Evolutionary conservation across 2,888 invertebrate species (phyloP), one percentile per base, ranked within the genome.

Genomic region (Julus scandinavius): DNA sequence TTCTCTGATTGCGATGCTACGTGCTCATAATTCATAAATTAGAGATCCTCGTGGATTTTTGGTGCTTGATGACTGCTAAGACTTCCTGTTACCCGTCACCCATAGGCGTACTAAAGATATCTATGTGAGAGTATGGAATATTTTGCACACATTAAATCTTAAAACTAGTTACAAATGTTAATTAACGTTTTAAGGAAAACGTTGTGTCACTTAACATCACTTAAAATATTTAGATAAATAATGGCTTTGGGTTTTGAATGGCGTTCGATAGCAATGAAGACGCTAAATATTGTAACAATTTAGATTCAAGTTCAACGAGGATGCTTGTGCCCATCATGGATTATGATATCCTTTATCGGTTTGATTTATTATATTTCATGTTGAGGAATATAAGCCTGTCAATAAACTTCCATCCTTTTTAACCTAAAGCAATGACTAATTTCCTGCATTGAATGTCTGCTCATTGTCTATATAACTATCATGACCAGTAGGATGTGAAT

Each of bases 391-490:
- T 72, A 72, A 2, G 45, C 45, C 7, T 45, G 7, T 72, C 29
- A 72, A 72, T 72, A 29, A 38, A 72, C 72, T 72, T 72, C 72
- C 72, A 72, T 72, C 72, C 72, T 72, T 29, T 72, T 72, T 72
- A 72, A 9, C 72, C 1, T 72, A 72, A 29, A 29, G 72, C 72
- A 72, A 72, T 72, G n/a, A 63, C 58, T 63, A 11, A 29, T 72
- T 29, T 72, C 72, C 72, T 72, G 72, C 29, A 20, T 9, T 4
- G 29, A 72, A 7, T 29, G 29, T 72, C 5, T 11, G 29, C 2
- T 72, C 11, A 4, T 72, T 29, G 72, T 9, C 20, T 72, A 29
- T 1, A 72, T 72, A 17, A 54, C 54, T 54, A 54, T 17, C 54
- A 54, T 17, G 54, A 13, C 17, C 54, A 17, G 15, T 13, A 54